Conservation (phyloP, 2,888 invertebrate species). For the Seira musarum region DNA sequence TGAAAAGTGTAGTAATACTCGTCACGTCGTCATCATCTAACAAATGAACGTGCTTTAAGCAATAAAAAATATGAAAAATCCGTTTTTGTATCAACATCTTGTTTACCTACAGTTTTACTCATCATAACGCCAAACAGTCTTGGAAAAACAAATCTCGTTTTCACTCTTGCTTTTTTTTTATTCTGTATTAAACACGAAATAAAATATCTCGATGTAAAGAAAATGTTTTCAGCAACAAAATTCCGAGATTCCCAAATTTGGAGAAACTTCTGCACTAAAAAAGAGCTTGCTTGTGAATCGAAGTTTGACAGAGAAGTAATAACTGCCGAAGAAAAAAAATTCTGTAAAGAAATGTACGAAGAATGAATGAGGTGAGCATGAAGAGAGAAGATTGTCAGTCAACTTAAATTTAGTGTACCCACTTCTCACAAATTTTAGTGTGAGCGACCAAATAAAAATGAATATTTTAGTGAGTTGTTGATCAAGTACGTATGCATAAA, state of each 20-base stretch:
- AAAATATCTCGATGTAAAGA: not conserved
- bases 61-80: too few species aligned
- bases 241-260: slow-evolving; percentile 53
- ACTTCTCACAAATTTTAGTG: slow-evolving; percentile 45
- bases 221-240: slow-evolving; percentile 28
- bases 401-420: slow-evolving; percentile 43
- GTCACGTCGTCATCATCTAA: slow-evolving; percentile 14
- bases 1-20: slow-evolving; percentile 21
- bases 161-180: not conserved
- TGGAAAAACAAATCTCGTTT: slow-evolving; percentile 3
- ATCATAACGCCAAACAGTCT: too few species aligned
- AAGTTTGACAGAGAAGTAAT: slow-evolving; percentile 48
- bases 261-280: slow-evolving; percentile 40
- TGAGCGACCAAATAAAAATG: slow-evolving; percentile 32
- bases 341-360: slow-evolving; percentile 1
- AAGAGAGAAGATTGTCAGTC: slow-evolving; percentile 37
- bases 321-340: slow-evolving; percentile 12
- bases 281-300: slow-evolving; percentile 36
- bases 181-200: not conserved
- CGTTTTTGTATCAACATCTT: too few species aligned
- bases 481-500: not conserved
- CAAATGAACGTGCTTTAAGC: not conserved
- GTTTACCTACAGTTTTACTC: too few species aligned
- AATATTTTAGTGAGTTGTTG: slow-evolving; percentile 26
- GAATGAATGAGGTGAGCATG: slow-evolving; percentile 16